Evolutionary conservation across 2,113 vertebrate species (phyloP).

Genomic region (Cyprinus carpio): DNA sequence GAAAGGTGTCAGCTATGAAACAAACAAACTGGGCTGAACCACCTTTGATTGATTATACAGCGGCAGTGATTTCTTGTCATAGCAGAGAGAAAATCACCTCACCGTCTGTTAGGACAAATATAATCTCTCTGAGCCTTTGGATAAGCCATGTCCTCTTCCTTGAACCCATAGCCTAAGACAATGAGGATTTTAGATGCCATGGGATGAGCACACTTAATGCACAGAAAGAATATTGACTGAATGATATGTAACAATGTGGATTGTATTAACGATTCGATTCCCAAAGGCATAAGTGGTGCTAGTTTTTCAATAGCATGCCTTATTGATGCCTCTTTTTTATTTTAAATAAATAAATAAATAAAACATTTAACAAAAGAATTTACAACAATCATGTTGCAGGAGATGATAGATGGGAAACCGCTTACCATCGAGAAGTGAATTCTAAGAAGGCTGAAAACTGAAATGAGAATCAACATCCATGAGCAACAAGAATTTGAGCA

Average conservation of each 20-base stretch:
- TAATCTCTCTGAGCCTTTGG: neutral
- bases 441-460: slow-evolving; percentile 31
- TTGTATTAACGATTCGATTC: neutral
- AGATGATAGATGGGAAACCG: slow-evolving; percentile 16
- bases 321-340: no score
- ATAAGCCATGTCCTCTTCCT: neutral
- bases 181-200: neutral
- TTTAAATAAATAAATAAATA: no score
- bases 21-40: neutral
- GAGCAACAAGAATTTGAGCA: slow-evolving; percentile 15
- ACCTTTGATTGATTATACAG: neutral
- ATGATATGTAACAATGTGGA: neutral
- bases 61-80: neutral
- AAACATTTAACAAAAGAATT: neutral
- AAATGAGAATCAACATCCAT: slow-evolving; percentile 23
- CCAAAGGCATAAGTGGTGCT: neutral
- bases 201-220: neutral
- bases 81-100: slow-evolving; percentile 14
- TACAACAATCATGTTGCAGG: neutral
- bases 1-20: neutral
- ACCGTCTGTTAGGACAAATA: neutral
- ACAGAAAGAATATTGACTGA: neutral
- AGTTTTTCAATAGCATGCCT: neutral
- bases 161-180: neutral
- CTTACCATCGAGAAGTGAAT: slow-evolving; percentile 18